Evolutionary conservation across 2,888 invertebrate genomes (phyloP).

Genomic region (Schizotus pectinicornis): DNA sequence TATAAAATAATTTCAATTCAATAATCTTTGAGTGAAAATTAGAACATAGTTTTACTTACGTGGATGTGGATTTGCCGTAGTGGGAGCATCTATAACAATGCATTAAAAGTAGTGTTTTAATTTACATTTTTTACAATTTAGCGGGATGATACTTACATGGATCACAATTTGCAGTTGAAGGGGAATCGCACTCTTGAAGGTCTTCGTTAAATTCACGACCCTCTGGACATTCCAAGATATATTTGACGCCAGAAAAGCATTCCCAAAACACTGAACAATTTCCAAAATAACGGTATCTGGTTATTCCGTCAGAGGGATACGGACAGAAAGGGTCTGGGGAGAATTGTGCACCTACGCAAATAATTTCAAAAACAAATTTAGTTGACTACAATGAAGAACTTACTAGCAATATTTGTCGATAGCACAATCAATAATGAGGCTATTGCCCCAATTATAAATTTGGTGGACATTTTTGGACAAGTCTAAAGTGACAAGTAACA

Average conservation of each 20-base stretch:
- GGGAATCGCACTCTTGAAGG: constrained; percentile 8
- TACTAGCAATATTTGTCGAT: not conserved
- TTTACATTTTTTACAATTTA: not conserved
- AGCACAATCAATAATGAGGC: not conserved
- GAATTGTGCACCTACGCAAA: constrained; percentile 10
- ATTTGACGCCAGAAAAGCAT: constrained; percentile 15
- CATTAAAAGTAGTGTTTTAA: not conserved
- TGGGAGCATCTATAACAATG: constrained; percentile 1
- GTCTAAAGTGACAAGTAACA: too few relatives aligned
- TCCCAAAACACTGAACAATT: constrained; percentile 18
- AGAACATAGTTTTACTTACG: constrained; percentile 1
- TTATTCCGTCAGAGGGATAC: constrained; percentile 16
- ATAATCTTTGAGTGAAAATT: not conserved
- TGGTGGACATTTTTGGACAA: not conserved
- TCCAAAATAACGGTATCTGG: constrained; percentile 9
- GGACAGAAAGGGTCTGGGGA: constrained; percentile 25
- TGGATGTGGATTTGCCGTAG: constrained; percentile 4
- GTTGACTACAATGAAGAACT: not conserved
- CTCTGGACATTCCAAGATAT: constrained; percentile 9
- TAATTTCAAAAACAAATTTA: not conserved
- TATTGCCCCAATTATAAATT: not conserved
- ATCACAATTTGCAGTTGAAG: constrained; percentile 10
- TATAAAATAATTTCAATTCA: not conserved
- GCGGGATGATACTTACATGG: constrained; percentile 11
- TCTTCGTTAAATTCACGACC: constrained; percentile 11